Base-by-base conservation (phyloP, 2,888 invertebrate species). In the Spicauda simplicius region DNA sequence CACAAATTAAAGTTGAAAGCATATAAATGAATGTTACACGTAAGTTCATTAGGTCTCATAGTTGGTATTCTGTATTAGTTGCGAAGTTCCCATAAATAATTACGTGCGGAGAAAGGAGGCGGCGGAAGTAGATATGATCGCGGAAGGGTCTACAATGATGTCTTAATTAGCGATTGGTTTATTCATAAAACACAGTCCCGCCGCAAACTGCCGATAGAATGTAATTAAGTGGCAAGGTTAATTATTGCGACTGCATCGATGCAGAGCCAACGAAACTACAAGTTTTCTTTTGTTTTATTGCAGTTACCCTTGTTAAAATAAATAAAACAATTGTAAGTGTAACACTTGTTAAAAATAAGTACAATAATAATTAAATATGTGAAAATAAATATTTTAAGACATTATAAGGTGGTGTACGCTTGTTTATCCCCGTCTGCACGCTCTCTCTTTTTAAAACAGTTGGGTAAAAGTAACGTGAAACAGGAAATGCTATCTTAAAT, bases 81-180 rank as follows among this genome's bases (percentile, higher is more conserved):
- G 66, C 66, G 60, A 50, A 55, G 60, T 66, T 60, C 66, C 66
- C 66, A 66, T 66, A 66, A 66, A 66, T 66, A 66, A 66, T 66
- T 60, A 60, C 37, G 60, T 66, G 60, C 53, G 25, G 61, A 61
- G 67, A 67, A 67, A 67, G 67, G 57, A 67, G 41, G 57, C 67
- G 61, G 66, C 67, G 67, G 67, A 67, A 67, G 54, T 63, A 45
- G 68, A 63, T 68, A 62, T 20, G 41, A 62, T 62, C 68, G 61
- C 52, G 68, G 61, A 62, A 60, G 58, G 57, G 61, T 61, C 67
- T 57, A 56, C 50, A 54, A 64, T 58, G 41, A 68, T 58, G 68
- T 68, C 60, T 68, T 68, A 68, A 62, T 68, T 68, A 62, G 57
- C 58, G 50, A 68, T 62, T 62, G 68, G 50, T 68, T 67, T 67